Conservation (phyloP, 2,113 vertebrate genomes). For the Chrysemys picta region DNA sequence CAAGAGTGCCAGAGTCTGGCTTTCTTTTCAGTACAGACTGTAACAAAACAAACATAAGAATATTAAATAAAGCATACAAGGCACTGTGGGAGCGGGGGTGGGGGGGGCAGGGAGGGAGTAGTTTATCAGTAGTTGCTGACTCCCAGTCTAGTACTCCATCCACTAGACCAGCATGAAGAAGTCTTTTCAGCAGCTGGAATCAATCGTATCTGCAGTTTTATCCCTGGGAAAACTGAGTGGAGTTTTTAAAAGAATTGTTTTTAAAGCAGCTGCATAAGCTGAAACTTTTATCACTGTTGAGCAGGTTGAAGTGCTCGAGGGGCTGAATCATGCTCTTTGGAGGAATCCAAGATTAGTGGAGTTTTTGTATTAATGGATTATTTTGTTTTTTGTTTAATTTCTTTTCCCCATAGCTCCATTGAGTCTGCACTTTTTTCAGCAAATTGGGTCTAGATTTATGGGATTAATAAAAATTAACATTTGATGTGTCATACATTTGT, state of each 20-base stretch:
- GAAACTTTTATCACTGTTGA: conserved; percentile 25
- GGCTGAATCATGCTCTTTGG: not conserved
- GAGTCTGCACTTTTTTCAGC: not conserved
- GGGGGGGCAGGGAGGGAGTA: not conserved
- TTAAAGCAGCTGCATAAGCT: conserved; percentile 39
- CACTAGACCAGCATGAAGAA: not conserved
- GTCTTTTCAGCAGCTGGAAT: not conserved
- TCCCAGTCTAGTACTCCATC: not conserved
- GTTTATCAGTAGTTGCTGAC: not conserved
- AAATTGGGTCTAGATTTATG: not conserved
- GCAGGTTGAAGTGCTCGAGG: conserved; percentile 49
- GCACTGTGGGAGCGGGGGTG: not conserved
- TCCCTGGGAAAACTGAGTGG: conserved; percentile 1
- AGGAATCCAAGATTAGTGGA: conserved; percentile 16
- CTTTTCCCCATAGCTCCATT: not conserved
- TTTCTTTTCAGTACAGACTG: not conserved
- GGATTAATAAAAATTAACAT: not conserved
- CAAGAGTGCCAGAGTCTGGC: not conserved
- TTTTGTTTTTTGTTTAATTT: not conserved
- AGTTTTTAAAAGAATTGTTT: conserved; percentile 31
- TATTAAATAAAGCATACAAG: not conserved
- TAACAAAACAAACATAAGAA: not conserved
- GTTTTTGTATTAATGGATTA: not conserved
- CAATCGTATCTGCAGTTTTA: not conserved
- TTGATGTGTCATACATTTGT: not conserved